phyloP scores from a whole-genome alignment of 2,888 invertebrate species.

The Cacoxenus indagator region DNA sequence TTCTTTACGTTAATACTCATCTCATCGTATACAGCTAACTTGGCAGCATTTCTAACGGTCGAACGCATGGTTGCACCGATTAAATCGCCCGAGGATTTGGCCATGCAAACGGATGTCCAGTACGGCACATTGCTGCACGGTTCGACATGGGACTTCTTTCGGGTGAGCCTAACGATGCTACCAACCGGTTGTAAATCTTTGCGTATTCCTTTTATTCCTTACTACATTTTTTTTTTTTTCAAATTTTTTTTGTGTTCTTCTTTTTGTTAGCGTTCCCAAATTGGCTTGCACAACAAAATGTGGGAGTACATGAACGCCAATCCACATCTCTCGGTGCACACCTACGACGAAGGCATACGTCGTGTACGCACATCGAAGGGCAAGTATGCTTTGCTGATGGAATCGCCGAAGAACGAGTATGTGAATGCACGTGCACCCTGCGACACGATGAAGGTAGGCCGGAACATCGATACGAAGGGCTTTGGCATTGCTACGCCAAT shows the following conservation, averaged over 20 bases:
- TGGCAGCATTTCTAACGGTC: constrained; percentile 97
- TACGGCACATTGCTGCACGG: constrained; percentile 86
- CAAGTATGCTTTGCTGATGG: constrained; percentile 82
- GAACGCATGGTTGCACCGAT: constrained; percentile 96
- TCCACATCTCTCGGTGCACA: constrained; percentile 84
- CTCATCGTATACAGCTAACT: constrained; percentile 98
- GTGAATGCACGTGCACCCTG: constrained; percentile 91
- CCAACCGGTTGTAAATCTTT: too few relatives aligned
- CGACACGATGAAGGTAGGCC: constrained; percentile 94
- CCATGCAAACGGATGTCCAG: constrained; percentile 92
- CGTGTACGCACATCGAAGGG: constrained; percentile 85
- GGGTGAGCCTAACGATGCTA: constrained; percentile 58
- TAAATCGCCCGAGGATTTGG: constrained; percentile 90
- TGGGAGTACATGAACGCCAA: constrained; percentile 95
- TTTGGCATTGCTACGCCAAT: constrained; percentile 97
- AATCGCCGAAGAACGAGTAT: constrained; percentile 79
- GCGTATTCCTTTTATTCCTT: neutral
- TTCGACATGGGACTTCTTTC: constrained; percentile 90
- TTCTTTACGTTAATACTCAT: constrained; percentile 98
- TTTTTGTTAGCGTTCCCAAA: constrained; percentile 81
- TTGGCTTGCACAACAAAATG: constrained; percentile 90
- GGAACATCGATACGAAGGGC: constrained; percentile 87
- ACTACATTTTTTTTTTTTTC: neutral
- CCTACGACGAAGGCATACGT: constrained; percentile 85
- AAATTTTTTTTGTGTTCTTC: neutral